Base-by-base conservation (phyloP, 2,888 invertebrate species). In the Smittia aterrima region DNA sequence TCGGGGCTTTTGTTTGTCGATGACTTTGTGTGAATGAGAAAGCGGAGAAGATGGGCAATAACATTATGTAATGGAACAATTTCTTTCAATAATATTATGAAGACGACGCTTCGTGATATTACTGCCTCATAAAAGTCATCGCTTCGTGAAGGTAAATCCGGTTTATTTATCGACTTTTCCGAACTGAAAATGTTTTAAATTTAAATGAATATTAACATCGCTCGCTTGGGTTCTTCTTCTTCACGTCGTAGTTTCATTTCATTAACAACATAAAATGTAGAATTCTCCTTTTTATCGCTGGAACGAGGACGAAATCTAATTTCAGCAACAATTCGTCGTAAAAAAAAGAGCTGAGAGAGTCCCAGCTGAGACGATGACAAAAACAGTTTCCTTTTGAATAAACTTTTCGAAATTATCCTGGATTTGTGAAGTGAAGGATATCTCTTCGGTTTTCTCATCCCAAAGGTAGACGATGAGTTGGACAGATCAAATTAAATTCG, bases 1-100 rank as follows among this genome's bases (percentile, higher is more conserved):
- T 22, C 64, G 25, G 64, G 7, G 64, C 64, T 64, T 24, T 64
- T 64, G 25, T 27, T 64, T 27, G 64, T 64, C 16, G 25, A 64
- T 27, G n/a, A 64, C 58, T 58, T 58, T 58, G 58, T 58, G 58
- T 58, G 58, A 58, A 47, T 16, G 47, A 47, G 47, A 58, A 58
- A 58, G 58, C 2, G 58, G 22, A n/a, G n/a, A 22, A 58, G 58
- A 58, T 58, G 58, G 58, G 58, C 18, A 58, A 58, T 58, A 58
- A 58, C 18, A 22, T 58, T 58, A 3, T 58, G 22, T 58, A 58
- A 58, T 47, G 47, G 47, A 58, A 58, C 58, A 58, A 58, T 58
- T 58, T 58, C 58, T 58, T 58, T 58, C 58, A 58, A 58, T 58
- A 58, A 58, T 58, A 22, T 58, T 58, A 58, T 58, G 58, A 58